Evolutionary conservation across 2,113 vertebrate genomes (phyloP).

Genomic region (Lagopus muta): DNA sequence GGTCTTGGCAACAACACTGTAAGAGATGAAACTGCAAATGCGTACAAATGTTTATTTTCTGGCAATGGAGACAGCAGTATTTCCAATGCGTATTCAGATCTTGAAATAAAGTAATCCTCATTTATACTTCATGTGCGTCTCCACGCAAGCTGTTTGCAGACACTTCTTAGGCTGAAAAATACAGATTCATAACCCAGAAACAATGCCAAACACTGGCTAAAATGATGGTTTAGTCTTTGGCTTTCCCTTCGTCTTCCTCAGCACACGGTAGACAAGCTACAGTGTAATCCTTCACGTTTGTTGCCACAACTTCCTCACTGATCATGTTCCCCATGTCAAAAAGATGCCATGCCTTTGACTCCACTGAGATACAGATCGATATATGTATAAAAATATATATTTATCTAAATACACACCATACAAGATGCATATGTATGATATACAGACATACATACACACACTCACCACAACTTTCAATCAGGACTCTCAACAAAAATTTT

Average conservation of each 20-base stretch:
- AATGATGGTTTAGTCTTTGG: background rate
- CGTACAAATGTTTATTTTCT: background rate
- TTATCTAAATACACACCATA: background rate
- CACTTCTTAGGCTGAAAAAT: background rate
- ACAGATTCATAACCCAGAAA: background rate
- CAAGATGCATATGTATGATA: too few relatives aligned
- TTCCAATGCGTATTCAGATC: background rate
- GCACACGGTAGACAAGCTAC: background rate
- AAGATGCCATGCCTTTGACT: background rate
- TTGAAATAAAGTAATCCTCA: background rate
- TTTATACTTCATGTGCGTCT: background rate
- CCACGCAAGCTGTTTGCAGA: background rate
- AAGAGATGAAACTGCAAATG: constrained; percentile 3
- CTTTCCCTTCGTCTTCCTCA: background rate
- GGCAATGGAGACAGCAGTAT: background rate
- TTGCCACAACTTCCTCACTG: background rate
- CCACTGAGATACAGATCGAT: too few relatives aligned
- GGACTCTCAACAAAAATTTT: constrained; percentile 12
- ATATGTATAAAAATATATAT: background rate
- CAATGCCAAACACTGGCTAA: background rate
- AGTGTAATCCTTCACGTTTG: background rate
- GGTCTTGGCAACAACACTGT: background rate
- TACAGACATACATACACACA: background rate
- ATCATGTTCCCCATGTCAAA: background rate
- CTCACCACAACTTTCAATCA: constrained; percentile 11